Percentiles rank a stretch among this genome's conserved stretches.
phyloP scores from a whole-genome alignment of 2,888 invertebrate genomes.

The Drosophila siamana region DNA sequence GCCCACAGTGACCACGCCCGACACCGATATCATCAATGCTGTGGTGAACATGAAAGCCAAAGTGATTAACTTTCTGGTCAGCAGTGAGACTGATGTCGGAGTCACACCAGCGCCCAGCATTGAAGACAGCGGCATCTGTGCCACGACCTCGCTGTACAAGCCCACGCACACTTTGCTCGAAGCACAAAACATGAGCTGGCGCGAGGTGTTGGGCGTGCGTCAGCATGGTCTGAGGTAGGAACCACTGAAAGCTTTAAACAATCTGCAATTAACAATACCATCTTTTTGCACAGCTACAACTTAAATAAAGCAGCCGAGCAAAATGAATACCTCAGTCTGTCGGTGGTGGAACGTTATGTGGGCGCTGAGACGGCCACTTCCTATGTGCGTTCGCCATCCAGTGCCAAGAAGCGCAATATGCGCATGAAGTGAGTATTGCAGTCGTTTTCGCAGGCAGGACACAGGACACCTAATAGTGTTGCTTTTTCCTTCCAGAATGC shows the following conservation, averaged over 20 bases:
- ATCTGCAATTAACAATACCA: neutral
- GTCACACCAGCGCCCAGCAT: conserved; percentile 12
- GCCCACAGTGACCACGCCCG: conserved; percentile 90
- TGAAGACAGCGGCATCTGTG: conserved; percentile 53
- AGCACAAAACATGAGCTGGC: conserved; percentile 86
- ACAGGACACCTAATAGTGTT: neutral
- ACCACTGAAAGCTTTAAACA: too few relatives aligned
- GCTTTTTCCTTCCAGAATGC: conserved; percentile 66
- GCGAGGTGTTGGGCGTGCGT: conserved; percentile 88
- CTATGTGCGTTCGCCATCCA: conserved; percentile 86
- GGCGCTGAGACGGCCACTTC: conserved; percentile 91
- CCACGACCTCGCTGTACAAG: conserved; percentile 68
- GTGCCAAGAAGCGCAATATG: conserved; percentile 88
- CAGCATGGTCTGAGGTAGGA: conserved; percentile 91
- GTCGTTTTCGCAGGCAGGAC: too few relatives aligned
- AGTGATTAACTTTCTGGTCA: conserved; percentile 80
- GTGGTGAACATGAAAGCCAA: conserved; percentile 87
- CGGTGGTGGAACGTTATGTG: conserved; percentile 90
- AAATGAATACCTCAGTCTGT: conserved; percentile 88
- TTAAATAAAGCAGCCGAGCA: conserved; percentile 89
- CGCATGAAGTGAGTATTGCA: conserved; percentile 86
- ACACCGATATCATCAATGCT: conserved; percentile 89
- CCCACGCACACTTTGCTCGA: conserved; percentile 82
- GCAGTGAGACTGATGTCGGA: neutral
- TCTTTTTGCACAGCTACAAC: conserved; percentile 88